phyloP scores from a whole-genome alignment of 2,888 invertebrate genomes.

The Exephanes ischioxanthus region DNA sequence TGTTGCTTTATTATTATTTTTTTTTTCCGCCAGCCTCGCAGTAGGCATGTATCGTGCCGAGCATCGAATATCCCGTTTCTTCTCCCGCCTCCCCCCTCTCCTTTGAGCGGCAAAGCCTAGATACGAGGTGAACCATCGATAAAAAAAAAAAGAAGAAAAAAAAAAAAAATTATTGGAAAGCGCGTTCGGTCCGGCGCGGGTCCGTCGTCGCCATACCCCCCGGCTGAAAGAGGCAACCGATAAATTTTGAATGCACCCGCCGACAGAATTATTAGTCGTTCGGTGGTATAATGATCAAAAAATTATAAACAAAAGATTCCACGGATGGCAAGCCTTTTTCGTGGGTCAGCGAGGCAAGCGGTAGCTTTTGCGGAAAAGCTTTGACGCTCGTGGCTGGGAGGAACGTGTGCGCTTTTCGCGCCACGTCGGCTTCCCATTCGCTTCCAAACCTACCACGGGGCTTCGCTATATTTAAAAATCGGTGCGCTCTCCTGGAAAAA shows the following conservation, averaged over 20 bases:
- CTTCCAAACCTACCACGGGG: constrained; percentile 80
- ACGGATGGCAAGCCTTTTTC: constrained; percentile 85
- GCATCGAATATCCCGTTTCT: constrained; percentile 64
- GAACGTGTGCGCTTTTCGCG: constrained; percentile 63
- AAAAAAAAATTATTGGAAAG: constrained; percentile 64
- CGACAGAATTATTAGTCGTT: constrained; percentile 69
- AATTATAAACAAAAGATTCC: constrained; percentile 85
- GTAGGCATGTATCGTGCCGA: constrained; percentile 52
- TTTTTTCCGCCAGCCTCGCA: constrained; percentile 37
- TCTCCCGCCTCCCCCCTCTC: constrained; percentile 47
- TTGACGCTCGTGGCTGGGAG: constrained; percentile 76
- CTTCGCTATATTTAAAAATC: constrained; percentile 84
- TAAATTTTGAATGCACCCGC: constrained; percentile 83
- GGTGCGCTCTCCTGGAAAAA: constrained; percentile 84
- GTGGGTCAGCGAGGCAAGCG: constrained; percentile 83
- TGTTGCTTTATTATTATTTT: constrained; percentile 29
- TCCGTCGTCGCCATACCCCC: constrained; percentile 47
- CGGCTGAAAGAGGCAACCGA: constrained; percentile 68
- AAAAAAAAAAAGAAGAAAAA: constrained; percentile 73
- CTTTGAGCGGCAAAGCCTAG: constrained; percentile 66
- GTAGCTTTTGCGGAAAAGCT: constrained; percentile 81
- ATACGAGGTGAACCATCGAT: constrained; percentile 60
- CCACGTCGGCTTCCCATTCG: constrained; percentile 68
- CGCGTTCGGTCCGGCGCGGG: constrained; percentile 61
- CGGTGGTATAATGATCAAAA: constrained; percentile 84